Percentiles rank a stretch among this genome's conserved stretches.
phyloP scores from a whole-genome alignment of 2,797 vertebrate genomes.

The Varecia variegata region DNA sequence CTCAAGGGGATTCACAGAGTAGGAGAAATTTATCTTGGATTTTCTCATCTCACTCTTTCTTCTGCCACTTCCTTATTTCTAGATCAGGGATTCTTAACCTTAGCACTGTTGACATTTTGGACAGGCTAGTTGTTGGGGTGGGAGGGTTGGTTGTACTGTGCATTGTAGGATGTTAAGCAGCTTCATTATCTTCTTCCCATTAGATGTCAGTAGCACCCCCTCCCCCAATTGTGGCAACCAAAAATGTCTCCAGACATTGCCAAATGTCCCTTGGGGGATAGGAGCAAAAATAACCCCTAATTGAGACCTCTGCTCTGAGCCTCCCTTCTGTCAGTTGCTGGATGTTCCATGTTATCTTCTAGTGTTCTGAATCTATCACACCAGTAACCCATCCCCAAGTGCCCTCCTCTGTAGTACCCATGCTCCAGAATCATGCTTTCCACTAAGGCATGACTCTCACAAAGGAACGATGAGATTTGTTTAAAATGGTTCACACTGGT shows the following conservation, averaged over 20 bases:
- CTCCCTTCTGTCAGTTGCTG: neutral
- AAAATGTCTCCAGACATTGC: neutral
- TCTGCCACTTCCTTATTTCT: neutral
- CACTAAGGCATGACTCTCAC: neutral
- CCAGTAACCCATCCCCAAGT: neutral
- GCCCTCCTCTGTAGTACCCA: neutral
- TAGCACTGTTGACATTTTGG: neutral
- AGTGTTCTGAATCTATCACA: neutral
- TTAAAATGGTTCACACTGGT: neutral
- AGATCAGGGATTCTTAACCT: neutral
- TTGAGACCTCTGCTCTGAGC: neutral
- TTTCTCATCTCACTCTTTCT: neutral
- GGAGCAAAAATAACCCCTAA: neutral
- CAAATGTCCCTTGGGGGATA: neutral
- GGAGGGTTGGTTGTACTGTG: neutral
- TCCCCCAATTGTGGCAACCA: neutral
- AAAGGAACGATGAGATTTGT: neutral
- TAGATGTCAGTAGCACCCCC: neutral
- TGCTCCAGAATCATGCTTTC: neutral
- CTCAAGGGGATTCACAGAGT: neutral
- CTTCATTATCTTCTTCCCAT: neutral
- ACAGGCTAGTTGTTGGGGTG: neutral
- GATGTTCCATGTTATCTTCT: neutral
- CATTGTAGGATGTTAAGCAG: neutral
- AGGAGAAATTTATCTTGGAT: neutral